Conservation (phyloP, 2,113 vertebrate genomes). For the Malurus alboscapulatus region DNA sequence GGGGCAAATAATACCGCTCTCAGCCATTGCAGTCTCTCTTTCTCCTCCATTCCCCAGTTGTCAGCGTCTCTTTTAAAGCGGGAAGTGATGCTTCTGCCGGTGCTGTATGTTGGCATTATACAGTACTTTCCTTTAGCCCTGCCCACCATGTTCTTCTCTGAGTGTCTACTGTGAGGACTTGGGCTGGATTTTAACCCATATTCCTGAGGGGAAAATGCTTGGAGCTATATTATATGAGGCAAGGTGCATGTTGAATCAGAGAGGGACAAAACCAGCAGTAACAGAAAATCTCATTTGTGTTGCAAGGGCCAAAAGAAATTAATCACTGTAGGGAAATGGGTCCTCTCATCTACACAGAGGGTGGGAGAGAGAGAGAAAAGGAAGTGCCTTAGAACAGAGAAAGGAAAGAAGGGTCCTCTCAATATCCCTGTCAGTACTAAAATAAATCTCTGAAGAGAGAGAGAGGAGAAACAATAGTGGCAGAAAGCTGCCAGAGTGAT, state of each 20-base stretch:
- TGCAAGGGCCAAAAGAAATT: not conserved
- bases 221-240: not conserved
- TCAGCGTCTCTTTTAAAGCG: not conserved
- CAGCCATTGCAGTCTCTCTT: not conserved
- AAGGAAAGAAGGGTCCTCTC: not conserved
- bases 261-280: not conserved
- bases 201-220: not conserved
- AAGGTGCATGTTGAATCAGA: not conserved
- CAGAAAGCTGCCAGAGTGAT: not conserved
- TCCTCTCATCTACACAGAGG: not conserved
- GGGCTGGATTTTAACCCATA: not conserved
- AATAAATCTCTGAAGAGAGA: conserved; percentile 11
- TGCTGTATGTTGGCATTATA: not conserved
- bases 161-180: not conserved
- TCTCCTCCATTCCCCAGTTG: not conserved
- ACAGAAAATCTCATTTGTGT: not conserved
- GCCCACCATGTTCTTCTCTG: not conserved
- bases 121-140: not conserved
- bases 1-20: not conserved
- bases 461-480: not conserved
- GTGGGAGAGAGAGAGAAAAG: not conserved
- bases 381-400: not conserved
- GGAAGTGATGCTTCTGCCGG: not conserved
- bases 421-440: not conserved
- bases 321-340: conserved; percentile 17